These are phyloP conservation scores for Euplagia quadripunctaria DNA, from an alignment of 2,888 invertebrate genomes.

Conservation along the genomic window DNA sequence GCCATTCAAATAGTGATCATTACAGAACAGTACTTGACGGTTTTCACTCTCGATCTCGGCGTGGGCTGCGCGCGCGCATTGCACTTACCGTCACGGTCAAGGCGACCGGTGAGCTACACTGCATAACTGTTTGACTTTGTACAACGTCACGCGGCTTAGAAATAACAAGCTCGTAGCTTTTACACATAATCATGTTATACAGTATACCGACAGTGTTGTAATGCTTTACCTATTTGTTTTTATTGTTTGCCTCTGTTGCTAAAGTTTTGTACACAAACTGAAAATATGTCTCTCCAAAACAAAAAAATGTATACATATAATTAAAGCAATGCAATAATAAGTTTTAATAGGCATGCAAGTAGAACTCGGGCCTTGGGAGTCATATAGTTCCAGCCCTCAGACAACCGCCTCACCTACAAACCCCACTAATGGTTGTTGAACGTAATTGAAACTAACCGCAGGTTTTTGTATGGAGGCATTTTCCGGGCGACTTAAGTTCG, in stretches of 20 bases:
- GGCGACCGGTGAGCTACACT: slow-evolving; percentile 50
- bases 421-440: no score
- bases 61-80: slow-evolving; percentile 25
- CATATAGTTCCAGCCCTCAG: no score
- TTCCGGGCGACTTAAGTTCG: no score
- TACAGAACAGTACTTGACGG: slow-evolving; percentile 22
- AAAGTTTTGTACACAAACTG: background rate
- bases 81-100: slow-evolving; percentile 61
- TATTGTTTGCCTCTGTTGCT: background rate
- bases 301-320: no score
- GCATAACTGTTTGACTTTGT: slow-evolving; percentile 19
- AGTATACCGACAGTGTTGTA: background rate
- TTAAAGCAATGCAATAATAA: background rate
- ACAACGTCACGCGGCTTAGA: background rate
- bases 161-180: background rate
- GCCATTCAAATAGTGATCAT: background rate
- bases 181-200: slow-evolving; percentile 7
- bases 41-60: slow-evolving; percentile 56
- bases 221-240: background rate
- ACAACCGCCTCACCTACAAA: no score
- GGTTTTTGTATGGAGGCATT: no score
- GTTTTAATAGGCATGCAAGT: no score
- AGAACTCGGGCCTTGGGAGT: no score
- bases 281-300: no score
- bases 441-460: no score